Conservation (phyloP, 2,113 vertebrate genomes). For the Toxotes jaculatrix region DNA sequence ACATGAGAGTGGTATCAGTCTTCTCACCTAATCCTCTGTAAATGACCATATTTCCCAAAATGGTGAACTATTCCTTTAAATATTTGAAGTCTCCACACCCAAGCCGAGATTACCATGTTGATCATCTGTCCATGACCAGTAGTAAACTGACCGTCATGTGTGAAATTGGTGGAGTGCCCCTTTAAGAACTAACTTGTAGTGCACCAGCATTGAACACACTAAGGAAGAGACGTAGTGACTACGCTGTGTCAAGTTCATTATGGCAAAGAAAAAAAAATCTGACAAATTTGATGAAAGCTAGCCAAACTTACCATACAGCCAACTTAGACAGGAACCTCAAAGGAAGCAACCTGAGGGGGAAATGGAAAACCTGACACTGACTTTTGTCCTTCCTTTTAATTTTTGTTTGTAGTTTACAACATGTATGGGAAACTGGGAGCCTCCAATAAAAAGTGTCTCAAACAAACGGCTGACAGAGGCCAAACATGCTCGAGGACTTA, state of each 20-base stretch:
- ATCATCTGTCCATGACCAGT: not conserved
- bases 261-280: not conserved
- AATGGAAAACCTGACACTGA: not conserved
- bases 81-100: not conserved
- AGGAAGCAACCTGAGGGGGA: not conserved
- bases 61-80: not conserved
- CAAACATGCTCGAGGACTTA: not conserved
- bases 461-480: constrained; percentile 4
- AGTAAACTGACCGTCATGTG: not conserved
- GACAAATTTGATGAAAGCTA: no score
- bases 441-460: not conserved
- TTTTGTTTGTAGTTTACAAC: not conserved
- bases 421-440: not conserved
- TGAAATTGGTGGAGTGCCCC: no score
- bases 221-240: not conserved
- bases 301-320: not conserved
- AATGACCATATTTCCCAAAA: not conserved
- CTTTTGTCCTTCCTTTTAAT: not conserved
- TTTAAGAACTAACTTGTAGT: not conserved
- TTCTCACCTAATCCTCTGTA: not conserved
- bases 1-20: not conserved
- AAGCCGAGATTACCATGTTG: not conserved
- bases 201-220: not conserved
- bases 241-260: not conserved
- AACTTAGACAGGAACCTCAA: not conserved